Percentiles rank a stretch among this genome's conserved stretches.
Evolutionary conservation across 2,888 invertebrate species (phyloP).

Genomic region (Nymphalis polychloros): DNA sequence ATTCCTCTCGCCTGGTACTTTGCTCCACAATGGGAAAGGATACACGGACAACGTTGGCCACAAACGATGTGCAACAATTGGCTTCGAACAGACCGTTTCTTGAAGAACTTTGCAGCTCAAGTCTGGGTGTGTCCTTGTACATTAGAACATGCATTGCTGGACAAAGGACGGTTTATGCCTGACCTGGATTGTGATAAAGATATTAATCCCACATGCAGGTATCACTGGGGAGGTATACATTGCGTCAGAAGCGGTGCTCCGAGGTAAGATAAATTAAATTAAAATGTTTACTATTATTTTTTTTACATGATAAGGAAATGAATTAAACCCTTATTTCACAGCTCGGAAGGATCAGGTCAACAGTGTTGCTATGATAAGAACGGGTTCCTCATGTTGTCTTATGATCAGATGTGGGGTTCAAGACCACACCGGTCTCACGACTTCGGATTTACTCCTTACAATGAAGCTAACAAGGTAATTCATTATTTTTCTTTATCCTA

Average conservation of each 20-base stretch:
- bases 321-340: conserved; percentile 50
- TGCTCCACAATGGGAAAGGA: conserved; percentile 91
- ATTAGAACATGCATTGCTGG: conserved; percentile 92
- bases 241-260: conserved; percentile 96
- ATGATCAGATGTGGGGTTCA: conserved; percentile 98
- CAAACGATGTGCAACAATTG: conserved; percentile 93
- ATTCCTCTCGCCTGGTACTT: conserved; percentile 97
- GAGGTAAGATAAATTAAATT: conserved; percentile 83
- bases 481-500: neutral
- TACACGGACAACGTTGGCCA: conserved; percentile 91
- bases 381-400: conserved; percentile 94
- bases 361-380: conserved; percentile 98
- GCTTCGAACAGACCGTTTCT: conserved; percentile 90
- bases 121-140: conserved; percentile 95
- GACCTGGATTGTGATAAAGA: conserved; percentile 95
- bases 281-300: neutral
- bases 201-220: conserved; percentile 92
- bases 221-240: conserved; percentile 94
- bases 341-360: conserved; percentile 94
- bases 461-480: conserved; percentile 93
- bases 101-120: conserved; percentile 92
- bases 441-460: conserved; percentile 95
- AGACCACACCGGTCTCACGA: conserved; percentile 92
- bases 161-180: conserved; percentile 95
- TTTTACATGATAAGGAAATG: neutral